phyloP scores from a whole-genome alignment of 2,113 vertebrate genomes.

The Boleophthalmus pectinirostris region DNA sequence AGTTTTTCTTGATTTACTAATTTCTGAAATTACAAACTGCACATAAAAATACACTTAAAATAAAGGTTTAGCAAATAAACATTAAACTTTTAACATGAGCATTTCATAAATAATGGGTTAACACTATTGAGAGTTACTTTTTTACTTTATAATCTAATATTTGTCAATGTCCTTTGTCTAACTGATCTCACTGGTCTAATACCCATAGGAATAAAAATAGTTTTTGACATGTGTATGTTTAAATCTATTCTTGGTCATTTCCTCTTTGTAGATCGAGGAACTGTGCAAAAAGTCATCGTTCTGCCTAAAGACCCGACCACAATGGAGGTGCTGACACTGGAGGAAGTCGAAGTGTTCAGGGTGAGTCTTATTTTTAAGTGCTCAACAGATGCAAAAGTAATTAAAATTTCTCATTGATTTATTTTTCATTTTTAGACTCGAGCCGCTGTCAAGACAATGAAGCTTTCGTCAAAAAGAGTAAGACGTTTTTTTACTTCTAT shows the following conservation, averaged over 20 bases:
- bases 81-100: too few species aligned
- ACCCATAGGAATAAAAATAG: not conserved
- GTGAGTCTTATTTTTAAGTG: conserved; percentile 54
- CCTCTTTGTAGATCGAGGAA: conserved; percentile 75
- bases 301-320: conserved; percentile 78
- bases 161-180: not conserved
- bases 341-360: conserved; percentile 84
- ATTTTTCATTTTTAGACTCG: conserved; percentile 62
- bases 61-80: too few species aligned
- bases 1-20: too few species aligned
- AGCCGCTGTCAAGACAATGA: conserved; percentile 82
- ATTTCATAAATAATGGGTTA: not conserved
- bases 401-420: not conserved
- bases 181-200: too few species aligned
- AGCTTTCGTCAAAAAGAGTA: conserved; percentile 86
- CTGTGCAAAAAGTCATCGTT: conserved; percentile 85
- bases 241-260: not conserved
- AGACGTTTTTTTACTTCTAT: not conserved
- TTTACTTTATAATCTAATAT: not conserved
- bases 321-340: conserved; percentile 82
- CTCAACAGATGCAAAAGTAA: not conserved
- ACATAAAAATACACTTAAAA: too few species aligned
- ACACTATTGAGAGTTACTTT: not conserved
- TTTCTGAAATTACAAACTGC: too few species aligned
- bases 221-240: not conserved